Conservation (phyloP, 2,888 invertebrate genomes). For the Parapristionchus giblindavisi region DNA sequence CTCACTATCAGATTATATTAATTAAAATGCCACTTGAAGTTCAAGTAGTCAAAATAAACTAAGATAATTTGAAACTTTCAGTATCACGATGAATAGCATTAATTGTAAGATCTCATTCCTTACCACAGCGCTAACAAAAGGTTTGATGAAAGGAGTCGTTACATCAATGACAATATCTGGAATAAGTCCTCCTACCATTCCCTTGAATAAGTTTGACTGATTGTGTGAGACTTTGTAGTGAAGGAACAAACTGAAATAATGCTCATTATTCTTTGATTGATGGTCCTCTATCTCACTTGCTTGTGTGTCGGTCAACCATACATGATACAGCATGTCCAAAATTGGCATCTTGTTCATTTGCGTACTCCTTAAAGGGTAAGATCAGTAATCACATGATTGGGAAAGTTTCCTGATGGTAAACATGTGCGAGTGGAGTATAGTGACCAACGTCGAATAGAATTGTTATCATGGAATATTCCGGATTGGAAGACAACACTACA, state of each 20-base stretch:
- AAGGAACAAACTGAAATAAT: slow-evolving; percentile 29
- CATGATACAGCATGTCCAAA: slow-evolving; percentile 29
- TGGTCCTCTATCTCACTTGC: slow-evolving; percentile 28
- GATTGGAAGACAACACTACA: too few species aligned
- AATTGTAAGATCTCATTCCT: neutral
- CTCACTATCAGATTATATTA: too few species aligned
- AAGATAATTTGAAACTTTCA: too few species aligned
- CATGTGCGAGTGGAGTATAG: too few species aligned
- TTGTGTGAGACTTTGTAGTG: slow-evolving; percentile 37
- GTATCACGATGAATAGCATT: too few species aligned
- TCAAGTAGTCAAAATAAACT: too few species aligned
- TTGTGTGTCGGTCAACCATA: slow-evolving; percentile 36
- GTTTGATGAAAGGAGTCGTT: slow-evolving; percentile 21
- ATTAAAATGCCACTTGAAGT: too few species aligned
- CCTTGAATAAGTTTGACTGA: slow-evolving; percentile 31
- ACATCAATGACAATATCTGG: slow-evolving; percentile 27
- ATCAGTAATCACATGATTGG: too few species aligned
- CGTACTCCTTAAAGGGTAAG: slow-evolving; percentile 30
- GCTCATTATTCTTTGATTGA: too few species aligned
- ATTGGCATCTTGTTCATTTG: neutral
- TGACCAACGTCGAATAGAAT: too few species aligned
- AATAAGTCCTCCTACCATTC: slow-evolving; percentile 20
- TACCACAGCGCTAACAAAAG: slow-evolving; percentile 23
- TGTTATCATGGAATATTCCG: too few species aligned
- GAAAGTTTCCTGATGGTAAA: too few species aligned